Percentiles rank a stretch among this genome's conserved stretches.
These are phyloP conservation scores for Holocentrus rufus DNA, from an alignment of 2,797 vertebrate species.

Conservation along the genomic window DNA sequence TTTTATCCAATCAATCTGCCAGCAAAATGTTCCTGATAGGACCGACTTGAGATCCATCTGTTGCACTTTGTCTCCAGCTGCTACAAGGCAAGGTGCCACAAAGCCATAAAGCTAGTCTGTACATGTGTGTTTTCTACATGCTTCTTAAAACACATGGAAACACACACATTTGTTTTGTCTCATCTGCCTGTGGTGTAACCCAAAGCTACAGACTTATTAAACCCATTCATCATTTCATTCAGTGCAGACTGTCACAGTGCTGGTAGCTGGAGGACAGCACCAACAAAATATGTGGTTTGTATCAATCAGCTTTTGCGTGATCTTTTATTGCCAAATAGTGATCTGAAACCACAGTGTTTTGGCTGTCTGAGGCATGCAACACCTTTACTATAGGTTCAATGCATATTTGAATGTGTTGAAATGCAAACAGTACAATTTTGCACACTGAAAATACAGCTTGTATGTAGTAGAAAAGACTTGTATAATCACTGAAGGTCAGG, in stretches of 20 bases:
- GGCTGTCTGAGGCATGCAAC: neutral
- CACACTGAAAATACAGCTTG: slow-evolving; percentile 2
- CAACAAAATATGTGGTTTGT: slow-evolving; percentile 45
- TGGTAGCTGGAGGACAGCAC: slow-evolving; percentile 46
- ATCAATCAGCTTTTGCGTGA: slow-evolving; percentile 32
- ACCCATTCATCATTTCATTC: slow-evolving; percentile 73
- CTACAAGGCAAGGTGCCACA: slow-evolving; percentile 1
- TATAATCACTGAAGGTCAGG: neutral
- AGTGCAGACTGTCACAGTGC: slow-evolving; percentile 41
- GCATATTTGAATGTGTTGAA: slow-evolving; percentile 10
- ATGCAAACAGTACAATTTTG: slow-evolving; percentile 4
- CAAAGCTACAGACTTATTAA: slow-evolving; percentile 77
- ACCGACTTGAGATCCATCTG: slow-evolving; percentile 15
- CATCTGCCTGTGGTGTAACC: slow-evolving; percentile 68
- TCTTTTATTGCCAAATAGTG: neutral
- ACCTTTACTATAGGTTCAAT: neutral
- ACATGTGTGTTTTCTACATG: slow-evolving; percentile 68
- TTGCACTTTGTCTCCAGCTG: neutral
- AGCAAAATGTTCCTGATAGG: neutral
- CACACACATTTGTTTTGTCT: slow-evolving; percentile 72
- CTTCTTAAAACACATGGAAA: slow-evolving; percentile 66
- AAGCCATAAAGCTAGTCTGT: slow-evolving; percentile 62
- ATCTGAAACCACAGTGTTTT: neutral
- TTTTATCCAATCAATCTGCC: neutral
- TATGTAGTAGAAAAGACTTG: no score